A percentile compares a stretch with the other conserved stretches of the same genome.
These are phyloP conservation scores for Stichodactyla helianthus DNA, from an alignment of 64 coral and sea anemone species.

Conservation along the genomic window DNA sequence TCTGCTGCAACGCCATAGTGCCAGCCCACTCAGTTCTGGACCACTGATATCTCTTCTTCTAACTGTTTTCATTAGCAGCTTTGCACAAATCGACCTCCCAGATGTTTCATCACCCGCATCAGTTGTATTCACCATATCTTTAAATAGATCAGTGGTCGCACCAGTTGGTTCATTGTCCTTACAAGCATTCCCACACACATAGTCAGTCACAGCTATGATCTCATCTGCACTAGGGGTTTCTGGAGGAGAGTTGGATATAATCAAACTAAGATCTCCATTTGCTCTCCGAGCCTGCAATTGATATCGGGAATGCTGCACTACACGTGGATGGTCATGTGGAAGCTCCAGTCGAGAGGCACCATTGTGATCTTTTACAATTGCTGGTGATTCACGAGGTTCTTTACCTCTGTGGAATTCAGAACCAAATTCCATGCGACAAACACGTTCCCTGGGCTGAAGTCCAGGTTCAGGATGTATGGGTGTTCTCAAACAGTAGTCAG, in stretches of 20 bases:
- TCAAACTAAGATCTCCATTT: conserved; percentile 32
- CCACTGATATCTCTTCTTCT: not conserved
- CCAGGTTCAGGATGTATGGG: conserved; percentile 34
- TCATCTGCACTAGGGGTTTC: conserved; percentile 42
- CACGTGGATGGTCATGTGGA: conserved; percentile 18
- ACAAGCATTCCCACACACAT: conserved; percentile 34
- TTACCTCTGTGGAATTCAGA: conserved; percentile 26
- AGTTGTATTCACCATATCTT: conserved; percentile 35
- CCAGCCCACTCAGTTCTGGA: too few species aligned
- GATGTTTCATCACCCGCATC: conserved; percentile 16
- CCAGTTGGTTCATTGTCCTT: conserved; percentile 41
- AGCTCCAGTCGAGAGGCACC: conserved; percentile 23
- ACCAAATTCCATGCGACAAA: conserved; percentile 41
- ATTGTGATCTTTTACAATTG: conserved; percentile 33
- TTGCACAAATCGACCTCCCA: conserved; percentile 9
- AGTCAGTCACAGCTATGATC: conserved; percentile 38
- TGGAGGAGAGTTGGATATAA: conserved; percentile 25
- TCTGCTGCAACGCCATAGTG: too few species aligned
- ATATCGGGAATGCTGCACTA: conserved; percentile 36
- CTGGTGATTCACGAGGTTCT: conserved; percentile 1
- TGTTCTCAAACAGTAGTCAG: conserved; percentile 40
- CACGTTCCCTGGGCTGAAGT: conserved; percentile 18
- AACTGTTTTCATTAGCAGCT: conserved; percentile 16
- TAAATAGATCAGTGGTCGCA: conserved; percentile 31
- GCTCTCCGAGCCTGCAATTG: conserved; percentile 40